Percentiles rank a stretch among this genome's conserved stretches.
These are phyloP conservation scores for Odocoileus virginianus DNA, from an alignment of 2,113 vertebrate species.

Conservation along the genomic window DNA sequence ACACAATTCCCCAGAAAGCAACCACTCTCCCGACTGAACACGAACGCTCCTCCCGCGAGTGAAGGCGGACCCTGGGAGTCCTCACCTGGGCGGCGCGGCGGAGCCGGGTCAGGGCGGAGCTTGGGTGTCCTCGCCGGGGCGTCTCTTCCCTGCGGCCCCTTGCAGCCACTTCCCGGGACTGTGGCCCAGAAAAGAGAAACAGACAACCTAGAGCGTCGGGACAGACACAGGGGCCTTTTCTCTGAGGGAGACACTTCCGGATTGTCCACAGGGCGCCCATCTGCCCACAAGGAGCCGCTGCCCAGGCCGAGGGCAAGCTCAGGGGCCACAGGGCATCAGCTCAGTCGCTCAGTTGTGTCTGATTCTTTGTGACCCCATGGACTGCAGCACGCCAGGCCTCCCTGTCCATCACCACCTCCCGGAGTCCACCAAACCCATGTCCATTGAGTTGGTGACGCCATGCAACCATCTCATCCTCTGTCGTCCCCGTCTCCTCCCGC, in stretches of 20 bases:
- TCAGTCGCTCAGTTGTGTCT: fast-evolving
- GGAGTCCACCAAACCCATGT: not conserved
- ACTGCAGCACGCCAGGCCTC: not conserved
- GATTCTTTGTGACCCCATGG: not conserved
- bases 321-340: not conserved
- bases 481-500: not conserved
- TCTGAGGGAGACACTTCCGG: fast-evolving
- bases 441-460: fast-evolving
- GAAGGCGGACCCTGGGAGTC: fast-evolving
- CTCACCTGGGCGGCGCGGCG: slow-evolving; percentile 64
- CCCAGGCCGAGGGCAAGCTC: not conserved
- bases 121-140: not conserved
- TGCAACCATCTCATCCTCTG: not conserved
- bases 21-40: not conserved
- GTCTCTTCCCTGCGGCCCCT: slow-evolving; percentile 15
- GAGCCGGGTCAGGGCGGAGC: slow-evolving; percentile 9
- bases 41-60: fast-evolving
- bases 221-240: no score
- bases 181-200: not conserved
- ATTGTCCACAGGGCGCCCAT: not conserved
- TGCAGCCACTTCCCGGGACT: slow-evolving; percentile 52
- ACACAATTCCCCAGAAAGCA: not conserved
- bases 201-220: fast-evolving
- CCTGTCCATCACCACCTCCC: not conserved
- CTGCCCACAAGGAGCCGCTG: fast-evolving